Conservation (phyloP, 1,140 invertebrate genomes). For the Zaprionus vittiger region DNA sequence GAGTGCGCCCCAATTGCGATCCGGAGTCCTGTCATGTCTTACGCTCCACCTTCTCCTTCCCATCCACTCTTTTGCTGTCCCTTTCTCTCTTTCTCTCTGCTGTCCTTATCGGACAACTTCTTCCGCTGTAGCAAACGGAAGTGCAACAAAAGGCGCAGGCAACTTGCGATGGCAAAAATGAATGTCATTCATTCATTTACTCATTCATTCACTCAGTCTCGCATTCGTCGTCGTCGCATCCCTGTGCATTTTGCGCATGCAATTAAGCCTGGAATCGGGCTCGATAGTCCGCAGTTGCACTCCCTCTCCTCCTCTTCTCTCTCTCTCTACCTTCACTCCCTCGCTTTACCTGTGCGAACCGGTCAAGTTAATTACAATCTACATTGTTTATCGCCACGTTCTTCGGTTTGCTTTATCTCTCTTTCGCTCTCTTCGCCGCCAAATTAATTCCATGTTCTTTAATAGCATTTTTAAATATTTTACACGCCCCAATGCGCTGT, state of each 20-base stretch:
- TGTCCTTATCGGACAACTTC: constrained; percentile 54
- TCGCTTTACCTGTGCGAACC: constrained; percentile 27
- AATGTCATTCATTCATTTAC: constrained; percentile 74
- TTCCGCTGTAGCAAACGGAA: constrained; percentile 69
- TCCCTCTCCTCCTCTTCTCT: background rate
- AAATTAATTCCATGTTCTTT: constrained; percentile 49
- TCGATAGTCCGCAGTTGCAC: constrained; percentile 4
- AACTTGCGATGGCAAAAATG: constrained; percentile 55
- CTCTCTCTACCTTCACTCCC: constrained; percentile 1
- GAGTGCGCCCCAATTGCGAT: constrained; percentile 54
- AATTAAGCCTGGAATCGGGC: constrained; percentile 56
- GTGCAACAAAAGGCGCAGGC: constrained; percentile 60
- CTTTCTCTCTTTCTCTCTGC: background rate
- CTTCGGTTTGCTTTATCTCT: background rate
- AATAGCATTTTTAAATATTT: constrained; percentile 64
- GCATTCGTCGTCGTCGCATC: constrained; percentile 11
- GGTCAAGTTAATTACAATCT: constrained; percentile 79
- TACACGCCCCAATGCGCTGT: constrained; percentile 17
- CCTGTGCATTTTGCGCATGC: constrained; percentile 61
- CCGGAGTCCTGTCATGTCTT: constrained; percentile 31
- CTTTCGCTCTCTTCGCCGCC: constrained; percentile 5
- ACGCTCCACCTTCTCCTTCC: constrained; percentile 12
- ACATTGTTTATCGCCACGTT: constrained; percentile 71
- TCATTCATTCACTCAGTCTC: constrained; percentile 16
- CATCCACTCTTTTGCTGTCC: background rate